Conservation (phyloP, 2,888 invertebrate genomes). For the Cerceris ruficornis region DNA sequence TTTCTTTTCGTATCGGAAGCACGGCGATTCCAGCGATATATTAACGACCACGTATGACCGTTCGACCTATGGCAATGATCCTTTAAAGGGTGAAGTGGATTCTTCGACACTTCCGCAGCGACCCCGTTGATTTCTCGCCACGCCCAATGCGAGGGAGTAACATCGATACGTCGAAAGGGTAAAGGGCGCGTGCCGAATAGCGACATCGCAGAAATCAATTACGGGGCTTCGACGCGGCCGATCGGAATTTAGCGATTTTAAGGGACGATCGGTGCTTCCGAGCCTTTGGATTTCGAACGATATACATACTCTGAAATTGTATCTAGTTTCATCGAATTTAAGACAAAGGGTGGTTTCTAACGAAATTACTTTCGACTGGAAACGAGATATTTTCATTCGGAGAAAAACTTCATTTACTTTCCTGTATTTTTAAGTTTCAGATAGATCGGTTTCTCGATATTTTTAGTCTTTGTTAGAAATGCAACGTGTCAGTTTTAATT, state of each 20-base stretch:
- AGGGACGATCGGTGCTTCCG: no score
- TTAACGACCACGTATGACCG: slow-evolving; percentile 5
- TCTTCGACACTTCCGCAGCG: slow-evolving; percentile 22
- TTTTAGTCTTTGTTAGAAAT: no score
- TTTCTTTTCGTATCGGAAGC: slow-evolving; percentile 18
- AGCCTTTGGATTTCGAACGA: background rate
- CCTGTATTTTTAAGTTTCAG: no score
- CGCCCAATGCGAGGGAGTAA: slow-evolving; percentile 39
- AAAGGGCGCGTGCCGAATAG: slow-evolving; percentile 30
- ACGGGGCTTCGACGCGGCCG: slow-evolving; percentile 19
- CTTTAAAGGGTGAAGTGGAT: background rate
- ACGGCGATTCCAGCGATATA: background rate
- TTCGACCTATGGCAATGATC: slow-evolving; percentile 47
- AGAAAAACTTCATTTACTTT: no score
- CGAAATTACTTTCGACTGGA: no score
- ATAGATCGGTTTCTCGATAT: no score
- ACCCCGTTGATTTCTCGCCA: slow-evolving; percentile 28
- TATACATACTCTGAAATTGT: background rate
- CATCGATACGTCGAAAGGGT: slow-evolving; percentile 30
- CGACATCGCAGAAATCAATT: slow-evolving; percentile 40
- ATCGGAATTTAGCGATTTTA: background rate
- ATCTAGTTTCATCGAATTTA: no score
- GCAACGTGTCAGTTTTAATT: no score
- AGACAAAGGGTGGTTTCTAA: no score
- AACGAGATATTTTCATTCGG: no score